A percentile compares a stretch with the other conserved stretches of the same genome.
Evolutionary conservation across 1,140 invertebrate species (phyloP).

Genomic region (Drosophila pseudoananassae): DNA sequence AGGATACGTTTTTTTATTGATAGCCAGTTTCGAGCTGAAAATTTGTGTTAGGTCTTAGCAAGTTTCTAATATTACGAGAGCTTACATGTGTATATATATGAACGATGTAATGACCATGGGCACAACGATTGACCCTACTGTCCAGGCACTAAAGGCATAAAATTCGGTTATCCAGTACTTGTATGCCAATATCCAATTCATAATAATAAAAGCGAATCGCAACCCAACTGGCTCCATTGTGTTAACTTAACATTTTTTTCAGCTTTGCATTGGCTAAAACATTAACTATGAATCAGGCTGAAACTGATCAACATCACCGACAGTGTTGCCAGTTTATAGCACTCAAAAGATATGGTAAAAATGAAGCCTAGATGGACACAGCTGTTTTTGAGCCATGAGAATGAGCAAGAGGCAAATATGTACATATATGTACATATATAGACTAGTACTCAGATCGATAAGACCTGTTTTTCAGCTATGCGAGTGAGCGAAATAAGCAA

Average conservation of each 20-base stretch:
- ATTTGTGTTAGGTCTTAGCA: background rate
- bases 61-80: background rate
- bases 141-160: slow-evolving; percentile 55
- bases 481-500: too few relatives aligned
- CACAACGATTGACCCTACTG: slow-evolving; percentile 51
- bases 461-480: too few relatives aligned
- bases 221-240: slow-evolving; percentile 42
- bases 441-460: too few relatives aligned
- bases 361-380: too few relatives aligned
- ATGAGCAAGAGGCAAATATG: too few relatives aligned
- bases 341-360: too few relatives aligned
- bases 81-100: slow-evolving; percentile 64
- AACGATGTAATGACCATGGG: slow-evolving; percentile 58
- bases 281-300: background rate
- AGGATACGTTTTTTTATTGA: slow-evolving; percentile 23
- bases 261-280: too few relatives aligned
- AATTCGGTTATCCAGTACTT: slow-evolving; percentile 39
- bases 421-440: too few relatives aligned
- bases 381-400: too few relatives aligned
- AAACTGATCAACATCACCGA: background rate
- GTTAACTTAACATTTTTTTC: background rate
- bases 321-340: background rate
- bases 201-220: slow-evolving; percentile 52
- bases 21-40: slow-evolving; percentile 28
- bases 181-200: slow-evolving; percentile 56